Conservation (phyloP, 2,797 vertebrate genomes). For the Molossus molossus region DNA sequence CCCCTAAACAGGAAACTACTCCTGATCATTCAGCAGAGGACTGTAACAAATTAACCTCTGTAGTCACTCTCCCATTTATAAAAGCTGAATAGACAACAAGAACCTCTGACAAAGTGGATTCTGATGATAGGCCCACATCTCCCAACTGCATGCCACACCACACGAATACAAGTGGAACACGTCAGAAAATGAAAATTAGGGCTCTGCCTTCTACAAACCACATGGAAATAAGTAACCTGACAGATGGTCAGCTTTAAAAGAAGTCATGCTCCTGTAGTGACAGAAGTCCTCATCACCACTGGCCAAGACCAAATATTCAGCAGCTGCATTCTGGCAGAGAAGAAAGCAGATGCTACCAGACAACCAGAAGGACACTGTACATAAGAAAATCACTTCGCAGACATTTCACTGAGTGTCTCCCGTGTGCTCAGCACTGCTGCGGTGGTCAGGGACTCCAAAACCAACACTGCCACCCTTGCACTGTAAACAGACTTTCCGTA, state of each 20-base stretch:
- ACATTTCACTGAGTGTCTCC: neutral
- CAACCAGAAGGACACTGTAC: conserved; percentile 7
- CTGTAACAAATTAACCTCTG: conserved; percentile 77
- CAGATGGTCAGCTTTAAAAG: neutral
- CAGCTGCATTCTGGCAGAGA: conserved; percentile 47
- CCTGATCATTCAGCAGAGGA: conserved; percentile 65
- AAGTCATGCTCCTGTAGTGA: neutral
- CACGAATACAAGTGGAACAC: conserved; percentile 3
- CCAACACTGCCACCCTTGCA: neutral
- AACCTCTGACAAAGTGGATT: conserved; percentile 52
- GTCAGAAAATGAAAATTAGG: conserved; percentile 58
- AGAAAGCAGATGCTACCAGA: conserved; percentile 4
- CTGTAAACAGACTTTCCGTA: conserved; percentile 44
- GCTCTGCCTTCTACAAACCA: neutral
- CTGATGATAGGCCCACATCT: neutral
- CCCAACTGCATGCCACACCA: neutral
- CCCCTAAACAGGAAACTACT: conserved; percentile 79
- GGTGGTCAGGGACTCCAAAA: neutral
- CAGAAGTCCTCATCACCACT: neutral
- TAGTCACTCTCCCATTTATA: conserved; percentile 18
- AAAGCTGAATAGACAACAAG: conserved; percentile 54
- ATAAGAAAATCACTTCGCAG: neutral
- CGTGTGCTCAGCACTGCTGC: neutral
- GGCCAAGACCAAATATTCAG: conserved; percentile 61
- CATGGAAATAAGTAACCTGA: conserved; percentile 44